Percentiles rank a stretch among this genome's conserved stretches.
These are phyloP conservation scores for Pseudochaenichthys georgianus DNA, from an alignment of 2,797 vertebrate species.

Conservation along the genomic window DNA sequence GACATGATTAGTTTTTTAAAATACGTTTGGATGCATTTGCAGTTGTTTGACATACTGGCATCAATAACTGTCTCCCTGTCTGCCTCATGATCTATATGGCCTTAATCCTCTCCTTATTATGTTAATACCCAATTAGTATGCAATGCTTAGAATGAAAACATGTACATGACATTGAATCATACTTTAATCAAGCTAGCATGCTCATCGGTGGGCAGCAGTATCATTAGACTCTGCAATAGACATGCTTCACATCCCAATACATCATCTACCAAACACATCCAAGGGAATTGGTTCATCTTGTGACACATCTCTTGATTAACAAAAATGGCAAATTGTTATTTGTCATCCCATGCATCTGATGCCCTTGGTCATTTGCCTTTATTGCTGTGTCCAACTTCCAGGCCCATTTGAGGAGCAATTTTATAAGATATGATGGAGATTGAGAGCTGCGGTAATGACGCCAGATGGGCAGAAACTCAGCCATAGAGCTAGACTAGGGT, in stretches of 20 bases:
- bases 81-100: constrained; percentile 47
- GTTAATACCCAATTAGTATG: constrained; percentile 67
- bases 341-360: constrained; percentile 41
- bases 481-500: constrained; percentile 42
- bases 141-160: constrained; percentile 54
- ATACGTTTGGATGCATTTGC: constrained; percentile 43
- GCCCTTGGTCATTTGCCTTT: constrained; percentile 33
- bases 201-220: constrained; percentile 41
- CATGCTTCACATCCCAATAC: constrained; percentile 19
- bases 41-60: constrained; percentile 34
- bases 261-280: neutral
- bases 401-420: constrained; percentile 53
- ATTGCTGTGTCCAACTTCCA: constrained; percentile 30
- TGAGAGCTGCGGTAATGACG: constrained; percentile 70
- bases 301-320: constrained; percentile 29
- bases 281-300: neutral
- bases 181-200: constrained; percentile 62
- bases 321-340: constrained; percentile 33
- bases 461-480: constrained; percentile 74
- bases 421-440: constrained; percentile 69
- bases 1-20: constrained; percentile 32
- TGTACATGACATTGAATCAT: constrained; percentile 63
- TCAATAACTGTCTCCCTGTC: constrained; percentile 39
- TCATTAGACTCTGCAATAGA: constrained; percentile 51
- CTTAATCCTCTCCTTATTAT: constrained; percentile 52